Conservation (phyloP, 2,113 vertebrate species). For the Cyphomyrus discorhynchus region DNA sequence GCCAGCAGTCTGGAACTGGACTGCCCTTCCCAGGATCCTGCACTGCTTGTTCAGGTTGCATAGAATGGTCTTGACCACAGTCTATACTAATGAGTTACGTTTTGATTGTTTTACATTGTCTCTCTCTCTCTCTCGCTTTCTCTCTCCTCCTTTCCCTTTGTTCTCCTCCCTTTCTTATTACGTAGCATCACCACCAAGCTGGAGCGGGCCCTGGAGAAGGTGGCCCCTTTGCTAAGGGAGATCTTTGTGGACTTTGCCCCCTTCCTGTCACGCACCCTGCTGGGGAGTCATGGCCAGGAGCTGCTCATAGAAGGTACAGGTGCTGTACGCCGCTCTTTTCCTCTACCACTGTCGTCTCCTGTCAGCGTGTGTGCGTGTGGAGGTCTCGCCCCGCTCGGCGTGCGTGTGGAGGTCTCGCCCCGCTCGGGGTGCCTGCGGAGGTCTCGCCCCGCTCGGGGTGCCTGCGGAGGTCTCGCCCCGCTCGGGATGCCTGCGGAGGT, state of each 20-base stretch:
- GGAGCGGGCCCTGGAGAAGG: conserved; percentile 96
- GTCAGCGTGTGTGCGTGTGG: conserved; percentile 26
- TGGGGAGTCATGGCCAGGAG: conserved; percentile 98
- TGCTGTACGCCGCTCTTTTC: conserved; percentile 53
- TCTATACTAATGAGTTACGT: conserved; percentile 21
- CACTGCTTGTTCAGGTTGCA: not conserved
- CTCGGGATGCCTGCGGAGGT: not conserved
- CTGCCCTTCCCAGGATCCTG: not conserved
- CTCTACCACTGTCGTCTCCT: conserved; percentile 5
- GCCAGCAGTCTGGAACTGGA: not conserved
- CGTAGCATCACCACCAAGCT: conserved; percentile 96
- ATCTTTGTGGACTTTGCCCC: conserved; percentile 99
- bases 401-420: not conserved
- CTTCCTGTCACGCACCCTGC: conserved; percentile 88
- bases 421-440: not conserved
- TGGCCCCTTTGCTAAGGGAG: conserved; percentile 94
- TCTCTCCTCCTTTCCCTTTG: conserved; percentile 28
- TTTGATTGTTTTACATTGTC: not conserved
- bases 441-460: not conserved
- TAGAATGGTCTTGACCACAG: not conserved
- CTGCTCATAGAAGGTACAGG: conserved; percentile 98
- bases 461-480: not conserved
- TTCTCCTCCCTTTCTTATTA: conserved; percentile 28
- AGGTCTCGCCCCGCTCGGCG: not conserved
- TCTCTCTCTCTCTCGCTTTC: not conserved